These are phyloP conservation scores for Atta colombica DNA, from an alignment of 1,140 invertebrate species.

Conservation along the genomic window DNA sequence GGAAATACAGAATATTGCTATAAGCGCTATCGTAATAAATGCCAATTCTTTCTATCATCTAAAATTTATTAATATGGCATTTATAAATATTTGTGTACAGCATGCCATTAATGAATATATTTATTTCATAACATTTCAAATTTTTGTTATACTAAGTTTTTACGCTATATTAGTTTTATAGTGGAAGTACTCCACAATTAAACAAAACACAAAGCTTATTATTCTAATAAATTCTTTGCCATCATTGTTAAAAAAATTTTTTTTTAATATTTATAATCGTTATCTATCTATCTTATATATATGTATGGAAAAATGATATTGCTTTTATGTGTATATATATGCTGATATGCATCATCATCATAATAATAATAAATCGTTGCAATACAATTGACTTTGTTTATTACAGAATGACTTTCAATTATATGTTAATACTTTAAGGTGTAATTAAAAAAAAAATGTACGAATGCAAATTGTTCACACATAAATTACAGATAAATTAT, in stretches of 20 bases:
- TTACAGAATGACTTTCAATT: not conserved
- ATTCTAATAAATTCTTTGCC: not conserved
- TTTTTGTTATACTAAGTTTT: slow-evolving; percentile 1
- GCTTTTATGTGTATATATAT: slow-evolving; percentile 12
- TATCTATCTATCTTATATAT: slow-evolving; percentile 14
- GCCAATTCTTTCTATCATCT: slow-evolving; percentile 11
- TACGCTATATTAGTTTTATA: not conserved
- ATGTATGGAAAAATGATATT: slow-evolving; percentile 1
- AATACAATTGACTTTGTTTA: slow-evolving; percentile 26
- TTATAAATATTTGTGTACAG: slow-evolving; percentile 17
- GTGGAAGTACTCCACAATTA: not conserved
- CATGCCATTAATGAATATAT: slow-evolving; percentile 5
- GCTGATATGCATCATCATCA: slow-evolving; percentile 31
- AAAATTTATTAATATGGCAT: not conserved
- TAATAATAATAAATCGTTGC: slow-evolving; percentile 35
- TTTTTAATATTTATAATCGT: slow-evolving; percentile 45
- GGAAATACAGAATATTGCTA: not conserved
- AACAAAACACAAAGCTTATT: not conserved
- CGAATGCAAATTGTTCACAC: not conserved
- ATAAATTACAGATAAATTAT: not conserved
- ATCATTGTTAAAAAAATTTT: not conserved
- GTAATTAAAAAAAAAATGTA: not conserved
- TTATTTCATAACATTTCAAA: slow-evolving; percentile 26
- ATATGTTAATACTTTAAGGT: not conserved
- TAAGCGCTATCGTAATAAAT: slow-evolving; percentile 4